A percentile compares a stretch with the other conserved stretches of the same genome.
phyloP scores from a whole-genome alignment of 2,113 vertebrate genomes.

The Hipposideros armiger region DNA sequence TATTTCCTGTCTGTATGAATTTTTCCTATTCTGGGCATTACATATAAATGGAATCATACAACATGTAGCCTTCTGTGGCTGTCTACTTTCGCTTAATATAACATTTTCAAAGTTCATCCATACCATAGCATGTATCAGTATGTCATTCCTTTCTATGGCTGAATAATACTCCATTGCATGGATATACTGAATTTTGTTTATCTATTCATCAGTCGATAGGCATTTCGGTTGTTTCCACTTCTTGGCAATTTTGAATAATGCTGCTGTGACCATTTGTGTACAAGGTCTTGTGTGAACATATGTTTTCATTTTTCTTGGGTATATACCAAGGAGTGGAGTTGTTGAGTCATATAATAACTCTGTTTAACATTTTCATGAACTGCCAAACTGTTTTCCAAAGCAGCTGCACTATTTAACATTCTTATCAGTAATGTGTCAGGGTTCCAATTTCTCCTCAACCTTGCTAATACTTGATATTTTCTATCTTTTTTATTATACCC shows the following conservation, averaged over 20 bases:
- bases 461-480: background rate
- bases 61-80: background rate
- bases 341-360: background rate
- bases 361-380: background rate
- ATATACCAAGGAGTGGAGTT: background rate
- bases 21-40: background rate
- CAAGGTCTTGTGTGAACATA: background rate
- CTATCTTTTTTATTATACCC: background rate
- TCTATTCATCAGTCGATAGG: background rate
- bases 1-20: background rate
- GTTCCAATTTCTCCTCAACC: background rate
- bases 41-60: background rate
- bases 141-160: background rate
- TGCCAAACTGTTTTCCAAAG: background rate
- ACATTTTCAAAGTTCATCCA: background rate
- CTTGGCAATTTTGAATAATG: background rate
- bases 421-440: background rate
- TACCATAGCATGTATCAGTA: background rate
- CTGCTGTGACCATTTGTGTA: background rate
- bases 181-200: background rate
- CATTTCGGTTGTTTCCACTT: background rate
- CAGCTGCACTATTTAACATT: background rate
- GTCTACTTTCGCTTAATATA: background rate
- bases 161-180: background rate
- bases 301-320: background rate